These are phyloP conservation scores for Rhea pennata DNA, from an alignment of 2,113 vertebrate genomes.

Conservation along the genomic window DNA sequence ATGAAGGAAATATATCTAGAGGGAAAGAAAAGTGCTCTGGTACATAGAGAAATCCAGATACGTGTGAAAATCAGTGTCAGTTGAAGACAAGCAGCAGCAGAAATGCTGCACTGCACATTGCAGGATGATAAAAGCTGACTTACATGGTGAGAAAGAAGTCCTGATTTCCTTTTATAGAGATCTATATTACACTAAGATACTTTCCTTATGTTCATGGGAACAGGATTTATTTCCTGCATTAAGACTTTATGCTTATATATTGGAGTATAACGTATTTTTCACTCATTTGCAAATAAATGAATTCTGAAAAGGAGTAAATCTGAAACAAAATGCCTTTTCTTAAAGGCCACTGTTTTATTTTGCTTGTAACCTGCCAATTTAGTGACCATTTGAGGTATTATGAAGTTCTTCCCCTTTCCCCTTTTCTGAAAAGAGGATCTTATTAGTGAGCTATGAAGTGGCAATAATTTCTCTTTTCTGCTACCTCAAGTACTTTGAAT, in stretches of 20 bases:
- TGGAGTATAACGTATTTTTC: neutral
- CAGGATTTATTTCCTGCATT: neutral
- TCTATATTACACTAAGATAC: neutral
- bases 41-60: neutral
- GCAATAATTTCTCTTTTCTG: neutral
- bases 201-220: neutral
- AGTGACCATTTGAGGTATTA: no score
- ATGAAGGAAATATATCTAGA: neutral
- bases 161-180: neutral
- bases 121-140: neutral
- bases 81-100: neutral
- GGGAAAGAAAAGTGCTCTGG: neutral
- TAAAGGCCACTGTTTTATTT: neutral
- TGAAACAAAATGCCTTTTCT: neutral
- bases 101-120: neutral
- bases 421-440: neutral
- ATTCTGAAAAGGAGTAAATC: neutral
- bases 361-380: neutral
- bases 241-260: neutral
- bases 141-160: neutral
- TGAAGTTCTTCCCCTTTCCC: neutral
- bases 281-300: neutral
- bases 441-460: neutral
- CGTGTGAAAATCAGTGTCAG: neutral
- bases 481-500: neutral